These are phyloP conservation scores for Chironomus striatipennis DNA, from an alignment of 1,140 invertebrate species.

Conservation along the genomic window DNA sequence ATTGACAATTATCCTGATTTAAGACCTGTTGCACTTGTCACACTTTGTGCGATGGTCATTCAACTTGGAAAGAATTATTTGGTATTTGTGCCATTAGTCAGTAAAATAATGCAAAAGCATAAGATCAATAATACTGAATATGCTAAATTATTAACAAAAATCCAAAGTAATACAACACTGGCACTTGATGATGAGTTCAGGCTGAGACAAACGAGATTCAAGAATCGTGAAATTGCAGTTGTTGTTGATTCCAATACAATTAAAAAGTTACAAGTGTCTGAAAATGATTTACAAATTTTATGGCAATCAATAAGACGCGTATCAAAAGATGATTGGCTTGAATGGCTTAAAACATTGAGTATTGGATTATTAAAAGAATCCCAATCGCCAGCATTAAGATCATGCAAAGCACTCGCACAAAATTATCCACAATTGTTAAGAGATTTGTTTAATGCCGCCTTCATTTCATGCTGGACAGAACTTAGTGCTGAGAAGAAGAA, in stretches of 20 bases:
- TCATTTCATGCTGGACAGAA: constrained; percentile 98
- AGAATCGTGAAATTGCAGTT: constrained; percentile 47
- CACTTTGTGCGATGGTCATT: constrained; percentile 74
- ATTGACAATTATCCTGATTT: constrained; percentile 75
- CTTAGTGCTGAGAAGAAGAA: constrained; percentile 70
- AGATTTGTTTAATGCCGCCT: constrained; percentile 97
- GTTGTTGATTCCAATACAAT: constrained; percentile 59
- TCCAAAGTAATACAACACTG: constrained; percentile 57
- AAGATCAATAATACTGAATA: constrained; percentile 74
- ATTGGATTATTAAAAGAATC: constrained; percentile 93
- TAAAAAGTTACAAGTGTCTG: constrained; percentile 72
- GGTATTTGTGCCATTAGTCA: constrained; percentile 87
- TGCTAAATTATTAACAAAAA: constrained; percentile 61
- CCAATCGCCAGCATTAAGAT: constrained; percentile 83
- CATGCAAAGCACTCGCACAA: constrained; percentile 87
- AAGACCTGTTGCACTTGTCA: constrained; percentile 78
- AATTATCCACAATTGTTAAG: constrained; percentile 87
- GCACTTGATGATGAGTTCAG: constrained; percentile 56
- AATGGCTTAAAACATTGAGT: constrained; percentile 87
- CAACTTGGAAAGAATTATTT: constrained; percentile 85
- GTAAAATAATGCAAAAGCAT: constrained; percentile 73
- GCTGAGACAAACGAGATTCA: constrained; percentile 46
- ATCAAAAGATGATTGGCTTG: constrained; percentile 97
- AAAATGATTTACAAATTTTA: constrained; percentile 74
- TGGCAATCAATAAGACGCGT: constrained; percentile 85